Evolutionary conservation across 1,140 invertebrate species (phyloP), one percentile per base, ranked within the genome.

Genomic region (Euwallacea similis): DNA sequence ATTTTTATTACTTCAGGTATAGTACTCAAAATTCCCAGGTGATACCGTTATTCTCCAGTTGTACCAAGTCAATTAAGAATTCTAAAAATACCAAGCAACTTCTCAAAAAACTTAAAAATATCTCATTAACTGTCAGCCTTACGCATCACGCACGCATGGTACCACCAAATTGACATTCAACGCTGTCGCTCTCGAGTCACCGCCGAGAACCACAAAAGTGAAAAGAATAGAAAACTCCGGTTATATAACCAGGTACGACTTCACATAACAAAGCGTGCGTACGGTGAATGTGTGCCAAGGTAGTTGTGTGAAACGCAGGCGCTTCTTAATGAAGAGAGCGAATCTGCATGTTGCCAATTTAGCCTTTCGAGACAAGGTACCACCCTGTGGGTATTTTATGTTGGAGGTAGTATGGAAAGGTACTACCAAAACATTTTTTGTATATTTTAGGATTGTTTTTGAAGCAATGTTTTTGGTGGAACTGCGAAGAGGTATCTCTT

Each of bases 191-290:
- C 56, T 41, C 56, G 56, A 59, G 11, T 8, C 61, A 47, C 16
- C 55, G 11, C 10, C 55, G 11, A 56, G 9, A 10, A 58, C 9
- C 21, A 77, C n/a, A 79, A 80, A 80, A 80, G 79, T 80, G 79
- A 80, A 80, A 80, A 80, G 77, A 80, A 78, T 80, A 80, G 79
- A 80, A 80, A 80, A 79, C 74, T 69, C 72, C 73, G 74, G 76
- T 80, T 80, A 80, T 80, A 80, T 80, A 80, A 80, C 74, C 76
- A 62, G 69, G 73, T 70, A 73, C 75, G 74, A 76, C 73, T 79
- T 69, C 75, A 76, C 76, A 77, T 77, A 76, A 79, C 76, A 75
- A 78, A 78, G 75, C 75, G 75, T 74, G 64, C 73, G 69, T 74
- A 58, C 44, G 50, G 64, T 71, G 77, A 74, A 80, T 79, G 76